phyloP scores from a whole-genome alignment of 2,113 vertebrate species.

The Phainopepla nitens region DNA sequence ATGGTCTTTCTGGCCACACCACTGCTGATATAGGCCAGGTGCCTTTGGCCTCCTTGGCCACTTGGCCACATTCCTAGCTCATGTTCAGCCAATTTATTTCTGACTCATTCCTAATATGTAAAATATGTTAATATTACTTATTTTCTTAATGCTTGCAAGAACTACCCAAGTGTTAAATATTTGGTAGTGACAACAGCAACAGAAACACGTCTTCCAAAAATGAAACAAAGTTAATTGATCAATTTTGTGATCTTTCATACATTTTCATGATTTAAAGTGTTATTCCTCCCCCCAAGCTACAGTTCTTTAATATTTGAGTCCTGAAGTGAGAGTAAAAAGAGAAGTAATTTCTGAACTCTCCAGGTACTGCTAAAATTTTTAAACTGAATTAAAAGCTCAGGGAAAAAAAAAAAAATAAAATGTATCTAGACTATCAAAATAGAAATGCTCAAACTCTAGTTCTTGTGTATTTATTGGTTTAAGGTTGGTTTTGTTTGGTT shows the following conservation, averaged over 20 bases:
- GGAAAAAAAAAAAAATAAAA: not conserved
- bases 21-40: not conserved
- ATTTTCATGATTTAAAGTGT: not conserved
- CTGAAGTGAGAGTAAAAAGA: not conserved
- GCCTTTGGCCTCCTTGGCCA: not conserved
- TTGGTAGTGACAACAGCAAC: not conserved
- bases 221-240: not conserved
- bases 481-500: accelerated
- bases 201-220: not conserved
- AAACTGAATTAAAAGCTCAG: not conserved
- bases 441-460: not conserved
- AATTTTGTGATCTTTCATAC: not conserved
- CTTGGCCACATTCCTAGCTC: not conserved
- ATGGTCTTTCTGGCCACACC: not conserved
- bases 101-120: not conserved
- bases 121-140: not conserved
- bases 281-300: not conserved
- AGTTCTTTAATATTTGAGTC: not conserved
- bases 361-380: not conserved
- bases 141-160: not conserved
- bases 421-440: not conserved
- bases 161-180: not conserved
- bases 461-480: not conserved
- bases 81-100: not conserved
- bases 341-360: not conserved